Evolutionary conservation across 2,888 invertebrate genomes (phyloP).

Genomic region (Drosophila incognita): DNA sequence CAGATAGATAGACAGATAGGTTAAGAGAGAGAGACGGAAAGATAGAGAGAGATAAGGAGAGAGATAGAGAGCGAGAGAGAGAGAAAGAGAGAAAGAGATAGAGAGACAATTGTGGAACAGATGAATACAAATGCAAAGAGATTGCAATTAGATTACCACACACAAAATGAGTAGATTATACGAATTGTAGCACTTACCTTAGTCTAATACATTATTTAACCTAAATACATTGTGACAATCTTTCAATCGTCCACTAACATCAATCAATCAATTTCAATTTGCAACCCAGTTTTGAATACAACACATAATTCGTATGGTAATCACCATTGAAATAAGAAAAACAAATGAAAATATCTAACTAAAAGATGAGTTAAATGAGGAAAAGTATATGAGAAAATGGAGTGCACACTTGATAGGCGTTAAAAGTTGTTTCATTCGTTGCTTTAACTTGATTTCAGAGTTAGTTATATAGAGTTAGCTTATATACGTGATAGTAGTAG

Average conservation of each 20-base stretch:
- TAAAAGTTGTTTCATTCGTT: conserved; percentile 43
- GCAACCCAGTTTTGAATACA: conserved; percentile 58
- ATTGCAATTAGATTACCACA: conserved; percentile 60
- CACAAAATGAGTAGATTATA: conserved; percentile 53
- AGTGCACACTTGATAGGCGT: conserved; percentile 63
- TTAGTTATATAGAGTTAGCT: conserved; percentile 27
- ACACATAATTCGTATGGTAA: conserved; percentile 39
- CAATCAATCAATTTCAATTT: conserved; percentile 36
- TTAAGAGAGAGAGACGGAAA: conserved; percentile 9
- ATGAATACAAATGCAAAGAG: conserved; percentile 57
- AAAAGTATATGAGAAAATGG: conserved; percentile 59
- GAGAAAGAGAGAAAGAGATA: neutral
- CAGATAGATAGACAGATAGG: conserved; percentile 16
- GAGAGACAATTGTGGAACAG: conserved; percentile 33
- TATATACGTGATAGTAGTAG: conserved; percentile 6
- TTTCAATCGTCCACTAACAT: conserved; percentile 58
- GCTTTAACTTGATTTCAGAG: conserved; percentile 28
- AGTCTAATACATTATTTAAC: conserved; percentile 58
- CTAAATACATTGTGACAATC: conserved; percentile 49
- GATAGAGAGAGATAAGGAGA: conserved; percentile 11
- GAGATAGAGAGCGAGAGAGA: conserved; percentile 6
- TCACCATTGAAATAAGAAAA: conserved; percentile 23
- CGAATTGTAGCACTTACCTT: conserved; percentile 68
- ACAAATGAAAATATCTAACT: conserved; percentile 23
- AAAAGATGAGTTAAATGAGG: conserved; percentile 29